These are phyloP conservation scores for Acleris cristana DNA, from an alignment of 2,888 invertebrate species.

Conservation along the genomic window DNA sequence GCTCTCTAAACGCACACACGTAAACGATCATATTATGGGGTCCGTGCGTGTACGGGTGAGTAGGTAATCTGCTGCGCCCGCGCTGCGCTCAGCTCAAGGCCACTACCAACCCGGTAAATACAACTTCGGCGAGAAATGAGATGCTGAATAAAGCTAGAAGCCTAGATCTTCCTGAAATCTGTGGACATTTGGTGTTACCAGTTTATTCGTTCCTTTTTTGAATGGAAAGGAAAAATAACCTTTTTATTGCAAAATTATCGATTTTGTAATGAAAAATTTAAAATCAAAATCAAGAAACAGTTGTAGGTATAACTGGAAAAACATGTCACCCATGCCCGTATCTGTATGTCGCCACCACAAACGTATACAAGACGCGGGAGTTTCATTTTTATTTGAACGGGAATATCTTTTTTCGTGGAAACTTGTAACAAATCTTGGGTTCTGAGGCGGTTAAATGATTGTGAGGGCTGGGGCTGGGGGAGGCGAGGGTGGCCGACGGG, in stretches of 20 bases:
- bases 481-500: slow-evolving; percentile 73
- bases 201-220: no score
- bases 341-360: background rate
- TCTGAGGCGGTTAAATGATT: slow-evolving; percentile 44
- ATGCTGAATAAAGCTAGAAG: slow-evolving; percentile 11
- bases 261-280: background rate
- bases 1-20: slow-evolving; percentile 50
- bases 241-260: no score
- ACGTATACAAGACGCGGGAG: background rate
- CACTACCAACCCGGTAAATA: slow-evolving; percentile 69
- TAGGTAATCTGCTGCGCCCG: slow-evolving; percentile 40
- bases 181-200: no score
- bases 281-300: background rate
- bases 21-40: slow-evolving; percentile 40
- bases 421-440: slow-evolving; percentile 29
- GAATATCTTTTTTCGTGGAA: slow-evolving; percentile 40
- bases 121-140: slow-evolving; percentile 63
- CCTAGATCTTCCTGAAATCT: background rate
- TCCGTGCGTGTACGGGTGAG: slow-evolving; percentile 47
- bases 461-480: slow-evolving; percentile 56
- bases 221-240: no score
- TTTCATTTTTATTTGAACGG: slow-evolving; percentile 23
- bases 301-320: background rate
- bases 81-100: slow-evolving; percentile 59
- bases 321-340: background rate